Evolutionary conservation across 1,140 invertebrate genomes (phyloP).

Genomic region (Copidosoma floridanum): DNA sequence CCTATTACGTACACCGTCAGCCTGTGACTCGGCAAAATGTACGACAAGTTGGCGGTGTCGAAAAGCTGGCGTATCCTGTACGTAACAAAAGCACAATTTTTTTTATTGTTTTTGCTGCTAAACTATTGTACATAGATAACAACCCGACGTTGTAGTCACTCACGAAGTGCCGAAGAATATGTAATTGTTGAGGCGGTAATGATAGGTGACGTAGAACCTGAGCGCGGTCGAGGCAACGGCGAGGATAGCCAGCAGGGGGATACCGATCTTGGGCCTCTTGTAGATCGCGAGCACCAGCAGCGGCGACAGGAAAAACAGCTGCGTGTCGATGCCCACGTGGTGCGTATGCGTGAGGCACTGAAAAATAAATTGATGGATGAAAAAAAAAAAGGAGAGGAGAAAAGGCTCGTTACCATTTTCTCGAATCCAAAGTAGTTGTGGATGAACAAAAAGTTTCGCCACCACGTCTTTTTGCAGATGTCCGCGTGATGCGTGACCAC

Average conservation of each 20-base stretch:
- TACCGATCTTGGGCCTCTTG: slow-evolving; percentile 63
- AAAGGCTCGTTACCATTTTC: slow-evolving; percentile 57
- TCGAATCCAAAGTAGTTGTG: slow-evolving; percentile 69
- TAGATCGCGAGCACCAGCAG: slow-evolving; percentile 68
- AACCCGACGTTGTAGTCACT: slow-evolving; percentile 53
- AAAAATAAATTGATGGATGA: slow-evolving; percentile 18
- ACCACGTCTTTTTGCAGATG: slow-evolving; percentile 64
- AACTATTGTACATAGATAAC: no score
- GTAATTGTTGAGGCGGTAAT: slow-evolving; percentile 67
- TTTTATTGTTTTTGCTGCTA: no score
- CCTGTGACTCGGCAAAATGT: slow-evolving; percentile 68
- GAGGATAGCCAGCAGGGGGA: slow-evolving; percentile 53
- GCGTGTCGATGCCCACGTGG: slow-evolving; percentile 81
- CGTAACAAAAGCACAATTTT: no score
- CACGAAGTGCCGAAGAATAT: slow-evolving; percentile 73
- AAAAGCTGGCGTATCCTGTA: slow-evolving; percentile 65
- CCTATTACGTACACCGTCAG: slow-evolving; percentile 71
- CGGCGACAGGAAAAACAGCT: slow-evolving; percentile 73
- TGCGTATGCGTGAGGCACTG: slow-evolving; percentile 72
- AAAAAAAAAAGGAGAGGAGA: no score
- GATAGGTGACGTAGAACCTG: slow-evolving; percentile 65
- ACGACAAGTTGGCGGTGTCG: slow-evolving; percentile 67
- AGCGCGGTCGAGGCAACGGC: slow-evolving; percentile 64
- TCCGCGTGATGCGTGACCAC: slow-evolving; percentile 64
- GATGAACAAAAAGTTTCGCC: slow-evolving; percentile 65